Percentiles rank a stretch among this genome's conserved stretches.
Conservation (phyloP, 2,888 invertebrate genomes). For the Timema podura region DNA sequence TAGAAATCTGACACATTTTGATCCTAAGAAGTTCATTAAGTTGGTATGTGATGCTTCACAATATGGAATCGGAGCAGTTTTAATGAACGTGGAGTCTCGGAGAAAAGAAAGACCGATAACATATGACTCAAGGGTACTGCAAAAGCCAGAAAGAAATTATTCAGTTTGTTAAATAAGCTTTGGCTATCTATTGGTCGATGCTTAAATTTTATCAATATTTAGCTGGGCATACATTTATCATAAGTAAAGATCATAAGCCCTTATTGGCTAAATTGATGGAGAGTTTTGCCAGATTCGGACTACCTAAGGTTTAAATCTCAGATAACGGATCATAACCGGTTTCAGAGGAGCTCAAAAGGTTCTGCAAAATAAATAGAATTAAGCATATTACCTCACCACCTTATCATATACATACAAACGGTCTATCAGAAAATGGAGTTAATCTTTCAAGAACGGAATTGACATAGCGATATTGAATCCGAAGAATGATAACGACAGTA, state of each 20-base stretch:
- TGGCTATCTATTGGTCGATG: conserved; percentile 7
- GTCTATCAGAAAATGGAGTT: no score
- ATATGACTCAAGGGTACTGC: conserved; percentile 10
- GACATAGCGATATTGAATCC: no score
- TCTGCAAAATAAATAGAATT: no score
- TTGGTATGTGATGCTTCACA: conserved; percentile 34
- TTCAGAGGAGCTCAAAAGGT: background rate
- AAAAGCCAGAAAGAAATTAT: conserved; percentile 9
- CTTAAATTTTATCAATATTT: conserved; percentile 38
- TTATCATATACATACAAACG: no score
- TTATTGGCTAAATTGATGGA: conserved; percentile 38
- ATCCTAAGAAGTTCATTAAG: no score
- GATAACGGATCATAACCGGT: conserved; percentile 5
- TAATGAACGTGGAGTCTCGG: conserved; percentile 22
- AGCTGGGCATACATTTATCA: conserved; percentile 37
- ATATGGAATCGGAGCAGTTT: conserved; percentile 22
- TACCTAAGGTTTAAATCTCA: background rate
- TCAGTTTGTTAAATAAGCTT: conserved; percentile 13
- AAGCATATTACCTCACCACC: no score
- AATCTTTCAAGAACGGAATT: no score
- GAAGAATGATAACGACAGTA: no score
- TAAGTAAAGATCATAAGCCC: conserved; percentile 40
- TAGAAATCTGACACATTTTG: no score
- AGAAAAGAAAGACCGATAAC: conserved; percentile 25
- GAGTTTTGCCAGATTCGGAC: conserved; percentile 5